Evolutionary conservation across 2,113 vertebrate genomes (phyloP), one percentile per base, ranked within the genome.

Genomic region (Lanius collurio): DNA sequence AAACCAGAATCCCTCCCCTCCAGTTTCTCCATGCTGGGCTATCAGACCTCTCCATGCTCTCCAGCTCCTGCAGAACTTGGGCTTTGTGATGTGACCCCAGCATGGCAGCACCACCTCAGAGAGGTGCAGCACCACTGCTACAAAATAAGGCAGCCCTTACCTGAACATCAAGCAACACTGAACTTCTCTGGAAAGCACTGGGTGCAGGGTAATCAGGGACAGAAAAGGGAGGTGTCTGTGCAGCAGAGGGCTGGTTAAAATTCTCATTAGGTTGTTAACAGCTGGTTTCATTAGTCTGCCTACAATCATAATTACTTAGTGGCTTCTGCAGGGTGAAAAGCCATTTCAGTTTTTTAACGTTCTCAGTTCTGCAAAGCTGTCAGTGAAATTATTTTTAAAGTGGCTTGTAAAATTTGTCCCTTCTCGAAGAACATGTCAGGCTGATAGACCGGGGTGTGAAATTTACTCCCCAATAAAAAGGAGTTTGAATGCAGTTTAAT

Each of bases 251-350:
- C 41, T 80, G 59, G 37, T 80, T 94, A 80, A 53, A 93, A 77
- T 80, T 57, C 87, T 84, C 84, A 26, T 92, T 68, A 80, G 33
- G 46, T 65, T 8, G 0, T 87, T 93, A 95, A 90, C 68, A 42
- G 80, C 44, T 35, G 59, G 41, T 47, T 90, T 91, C 89, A 84
- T 94, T 75, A 94, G 65, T 86, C 90, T 91, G 75, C 75, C 74
- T 59, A 46, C 41, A 77, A 70, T 55, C 35, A 2, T 85, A 83
- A 91, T 87, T 89, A 56, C 74, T 85, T 27, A 7, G 84, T 15
- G 46, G 70, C 67, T 89, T 33, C 70, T 57, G 59, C 82, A 31
- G 9, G 4, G 67, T 50, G n/a, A 85, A 85, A 19, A 79, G 62
- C 67, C 63, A 62, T 87, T 94, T 65, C 2, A 2, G 63, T 76